Base-by-base conservation (phyloP, 2,888 invertebrate species). In the Anticlea derivata region DNA sequence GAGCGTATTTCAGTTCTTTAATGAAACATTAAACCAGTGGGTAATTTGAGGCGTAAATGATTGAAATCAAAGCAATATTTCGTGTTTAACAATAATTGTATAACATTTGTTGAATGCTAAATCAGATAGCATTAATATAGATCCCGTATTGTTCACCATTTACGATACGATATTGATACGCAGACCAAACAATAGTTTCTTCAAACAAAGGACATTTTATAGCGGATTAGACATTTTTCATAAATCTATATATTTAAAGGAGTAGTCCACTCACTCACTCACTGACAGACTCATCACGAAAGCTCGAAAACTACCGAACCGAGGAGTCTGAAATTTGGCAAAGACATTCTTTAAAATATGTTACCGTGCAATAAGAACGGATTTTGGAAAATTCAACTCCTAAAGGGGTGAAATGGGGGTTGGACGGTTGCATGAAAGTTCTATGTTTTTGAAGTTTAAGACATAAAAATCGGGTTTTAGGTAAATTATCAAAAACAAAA, bases 1-100 rank as follows among this genome's bases (percentile, higher is more conserved):
- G 40, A 49, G 24, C 50, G 56, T 49, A 49, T 52, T 49, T 48
- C 33, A 43, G 50, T 46, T 46, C 34, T 22, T 46, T 45, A 55
- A 53, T 55, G 51, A 55, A 51, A 54, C 50, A 44, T 49, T 52
- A 54, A 49, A 55, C 54, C 24, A 17, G 23, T 35, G 27, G 50
- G 44, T 37, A 11, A 53, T 30, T 24, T 11, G 30, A 35, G 26
- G 10, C 44, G 39, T 39, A 40, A 48, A 39, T 47, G 10, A 38
- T 27, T 52, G 12, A 37, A 41, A 33, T 26, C 10, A 37, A 31
- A 43, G 33, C 12, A 13, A 40, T 27, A 34, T 40, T 24, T 8
- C 7, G 11, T 12, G 8, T 12, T 24, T 37, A 24, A 26, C 13
- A 7, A 23, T 38, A 26, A 20, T n/a, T 46, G 11, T 29, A 45